Evolutionary conservation across 2,797 vertebrate species (phyloP).

Genomic region (Momotus momota): DNA sequence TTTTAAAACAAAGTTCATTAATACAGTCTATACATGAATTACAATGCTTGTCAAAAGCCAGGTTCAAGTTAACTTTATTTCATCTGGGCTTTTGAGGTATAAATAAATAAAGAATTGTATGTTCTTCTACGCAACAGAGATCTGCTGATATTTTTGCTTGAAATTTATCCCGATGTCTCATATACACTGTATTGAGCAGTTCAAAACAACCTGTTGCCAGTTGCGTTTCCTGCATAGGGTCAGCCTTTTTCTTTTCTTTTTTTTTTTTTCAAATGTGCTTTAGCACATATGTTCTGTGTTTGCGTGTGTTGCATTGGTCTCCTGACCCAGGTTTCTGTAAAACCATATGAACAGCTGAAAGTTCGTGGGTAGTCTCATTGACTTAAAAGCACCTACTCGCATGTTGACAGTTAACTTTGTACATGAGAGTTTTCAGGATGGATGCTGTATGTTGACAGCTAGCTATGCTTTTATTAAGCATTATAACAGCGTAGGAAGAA

Average conservation of each 20-base stretch:
- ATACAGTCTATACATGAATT: neutral
- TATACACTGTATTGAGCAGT: neutral
- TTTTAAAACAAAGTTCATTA: neutral
- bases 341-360: neutral
- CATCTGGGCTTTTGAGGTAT: neutral
- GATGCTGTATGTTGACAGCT: neutral
- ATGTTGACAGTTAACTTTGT: neutral
- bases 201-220: neutral
- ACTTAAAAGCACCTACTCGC: neutral
- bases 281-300: neutral
- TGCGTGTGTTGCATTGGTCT: neutral
- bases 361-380: neutral
- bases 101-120: neutral
- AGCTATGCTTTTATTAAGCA: neutral
- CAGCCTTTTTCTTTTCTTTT: neutral
- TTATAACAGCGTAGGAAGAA: neutral
- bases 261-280: neutral
- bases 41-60: neutral
- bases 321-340: neutral
- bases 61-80: neutral
- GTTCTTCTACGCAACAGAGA: neutral
- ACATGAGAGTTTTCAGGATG: neutral
- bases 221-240: neutral
- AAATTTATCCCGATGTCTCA: neutral
- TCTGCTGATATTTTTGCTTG: neutral